phyloP scores from a whole-genome alignment of 2,113 vertebrate genomes.

The Neodontobutis hainanensis region DNA sequence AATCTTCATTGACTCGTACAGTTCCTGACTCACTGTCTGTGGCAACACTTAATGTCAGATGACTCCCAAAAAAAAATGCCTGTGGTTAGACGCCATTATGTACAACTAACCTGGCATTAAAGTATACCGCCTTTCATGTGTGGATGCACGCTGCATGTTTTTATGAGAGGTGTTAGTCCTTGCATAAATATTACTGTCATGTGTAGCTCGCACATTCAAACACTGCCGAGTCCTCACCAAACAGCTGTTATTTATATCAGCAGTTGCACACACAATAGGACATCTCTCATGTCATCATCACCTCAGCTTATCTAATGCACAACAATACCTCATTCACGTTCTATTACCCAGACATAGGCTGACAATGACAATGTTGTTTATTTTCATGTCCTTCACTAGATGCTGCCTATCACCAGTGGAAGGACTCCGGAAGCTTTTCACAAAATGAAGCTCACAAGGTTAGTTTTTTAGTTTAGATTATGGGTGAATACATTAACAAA shows the following conservation, averaged over 20 bases:
- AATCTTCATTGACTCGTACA: background rate
- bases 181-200: slow-evolving; percentile 32
- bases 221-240: slow-evolving; percentile 11
- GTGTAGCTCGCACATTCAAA: slow-evolving; percentile 21
- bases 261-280: slow-evolving; percentile 4
- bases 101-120: slow-evolving; percentile 48
- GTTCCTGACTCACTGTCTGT: slow-evolving; percentile 34
- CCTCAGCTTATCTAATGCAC: background rate
- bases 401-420: slow-evolving; percentile 6
- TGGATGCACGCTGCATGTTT: slow-evolving; percentile 26
- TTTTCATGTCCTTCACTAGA: slow-evolving; percentile 34
- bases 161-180: slow-evolving; percentile 16
- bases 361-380: slow-evolving; percentile 21
- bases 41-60: slow-evolving; percentile 34
- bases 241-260: slow-evolving; percentile 35
- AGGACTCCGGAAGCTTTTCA: slow-evolving; percentile 14
- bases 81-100: slow-evolving; percentile 44
- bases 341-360: background rate
- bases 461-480: too few species aligned
- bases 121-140: slow-evolving; percentile 42
- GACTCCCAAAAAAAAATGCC: slow-evolving; percentile 27
- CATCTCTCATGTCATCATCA: background rate
- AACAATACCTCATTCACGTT: slow-evolving; percentile 6
- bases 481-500: slow-evolving; percentile 12
- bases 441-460: background rate